phyloP scores from a whole-genome alignment of 2,888 invertebrate species.

The Petrolisthes manimaculis region DNA sequence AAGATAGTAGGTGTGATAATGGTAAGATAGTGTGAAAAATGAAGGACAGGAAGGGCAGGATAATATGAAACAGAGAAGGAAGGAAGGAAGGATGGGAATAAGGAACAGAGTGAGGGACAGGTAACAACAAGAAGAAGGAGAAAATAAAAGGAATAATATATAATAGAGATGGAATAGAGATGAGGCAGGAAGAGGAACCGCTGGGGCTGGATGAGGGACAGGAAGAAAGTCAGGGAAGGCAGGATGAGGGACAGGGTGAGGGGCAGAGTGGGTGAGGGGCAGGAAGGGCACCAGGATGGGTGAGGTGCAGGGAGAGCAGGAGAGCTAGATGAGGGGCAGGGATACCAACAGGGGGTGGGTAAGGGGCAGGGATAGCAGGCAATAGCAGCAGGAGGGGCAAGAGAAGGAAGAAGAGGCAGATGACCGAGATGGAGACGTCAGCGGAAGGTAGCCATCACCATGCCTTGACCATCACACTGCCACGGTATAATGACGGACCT shows the following conservation, averaged over 20 bases:
- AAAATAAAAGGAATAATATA: not conserved
- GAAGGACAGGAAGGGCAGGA: not conserved
- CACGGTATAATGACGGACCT: not conserved
- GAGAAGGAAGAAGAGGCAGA: not conserved
- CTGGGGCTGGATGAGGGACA: too few relatives aligned
- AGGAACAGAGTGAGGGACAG: not conserved
- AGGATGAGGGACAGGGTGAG: not conserved
- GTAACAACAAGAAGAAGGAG: not conserved
- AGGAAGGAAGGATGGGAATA: not conserved
- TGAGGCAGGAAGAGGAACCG: not conserved
- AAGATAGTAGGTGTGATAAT: not conserved
- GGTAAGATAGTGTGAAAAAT: not conserved
- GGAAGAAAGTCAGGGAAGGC: not conserved
- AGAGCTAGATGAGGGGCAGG: too few relatives aligned
- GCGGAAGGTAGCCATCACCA: constrained; percentile 17
- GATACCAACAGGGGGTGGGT: not conserved
- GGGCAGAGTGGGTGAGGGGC: not conserved
- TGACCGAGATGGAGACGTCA: constrained; percentile 29
- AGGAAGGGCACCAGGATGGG: not conserved
- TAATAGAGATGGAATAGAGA: not conserved
- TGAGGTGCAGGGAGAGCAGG: not conserved
- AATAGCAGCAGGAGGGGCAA: constrained; percentile 12
- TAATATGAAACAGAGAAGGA: not conserved
- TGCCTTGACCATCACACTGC: constrained; percentile 19
- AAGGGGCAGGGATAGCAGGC: constrained; percentile 6